Percentiles rank a stretch among this genome's conserved stretches.
Evolutionary conservation across 37 sponge, comb jelly and placozoan genomes (phyloP).

Genomic region (Chondrosia reniformis): DNA sequence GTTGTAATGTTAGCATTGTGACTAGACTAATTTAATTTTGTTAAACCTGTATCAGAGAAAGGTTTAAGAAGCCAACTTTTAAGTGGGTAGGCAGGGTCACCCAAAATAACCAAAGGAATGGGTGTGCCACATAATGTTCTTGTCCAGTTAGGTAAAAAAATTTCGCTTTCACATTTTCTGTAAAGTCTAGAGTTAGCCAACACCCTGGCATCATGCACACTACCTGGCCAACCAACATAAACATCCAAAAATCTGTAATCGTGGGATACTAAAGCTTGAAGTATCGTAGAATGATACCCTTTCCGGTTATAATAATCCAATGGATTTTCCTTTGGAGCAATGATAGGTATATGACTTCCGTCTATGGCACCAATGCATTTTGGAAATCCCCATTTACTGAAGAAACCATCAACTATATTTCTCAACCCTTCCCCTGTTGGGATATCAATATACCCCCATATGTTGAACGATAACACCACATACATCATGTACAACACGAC

Average conservation of each 20-base stretch:
- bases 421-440: slow-evolving; percentile 8
- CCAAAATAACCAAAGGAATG: too few species aligned
- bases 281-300: not conserved
- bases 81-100: too few species aligned
- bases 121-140: too few species aligned
- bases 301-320: slow-evolving; percentile 20
- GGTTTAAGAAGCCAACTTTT: too few species aligned
- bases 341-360: slow-evolving; percentile 12
- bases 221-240: slow-evolving; percentile 22
- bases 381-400: not conserved
- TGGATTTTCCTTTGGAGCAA: not conserved
- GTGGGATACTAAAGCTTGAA: slow-evolving; percentile 20
- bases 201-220: slow-evolving; percentile 29
- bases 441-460: not conserved
- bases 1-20: too few species aligned
- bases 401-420: slow-evolving; percentile 3
- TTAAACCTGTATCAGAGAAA: too few species aligned
- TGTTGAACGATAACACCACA: not conserved
- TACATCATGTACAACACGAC: slow-evolving; percentile 5
- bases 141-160: not conserved
- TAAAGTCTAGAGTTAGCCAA: slow-evolving; percentile 9
- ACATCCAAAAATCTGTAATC: slow-evolving; percentile 12
- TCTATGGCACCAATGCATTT: slow-evolving; percentile 24
- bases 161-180: not conserved
- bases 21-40: too few species aligned